A percentile compares a stretch with the other conserved stretches of the same genome.
Conservation (phyloP, 2,797 vertebrate genomes). For the Limosa lapponica region DNA sequence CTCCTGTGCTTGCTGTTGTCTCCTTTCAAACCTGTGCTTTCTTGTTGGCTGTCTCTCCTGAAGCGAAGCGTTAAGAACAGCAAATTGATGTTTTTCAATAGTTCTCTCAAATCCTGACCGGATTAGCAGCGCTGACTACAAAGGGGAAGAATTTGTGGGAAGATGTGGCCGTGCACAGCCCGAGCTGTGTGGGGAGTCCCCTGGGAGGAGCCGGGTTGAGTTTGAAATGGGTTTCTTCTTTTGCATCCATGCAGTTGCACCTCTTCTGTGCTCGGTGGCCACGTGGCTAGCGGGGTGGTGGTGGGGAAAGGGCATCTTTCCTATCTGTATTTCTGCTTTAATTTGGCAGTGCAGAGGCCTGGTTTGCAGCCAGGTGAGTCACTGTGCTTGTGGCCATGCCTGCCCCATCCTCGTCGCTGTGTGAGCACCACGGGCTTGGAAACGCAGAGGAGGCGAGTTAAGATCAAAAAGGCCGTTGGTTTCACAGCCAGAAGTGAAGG, state of each 20-base stretch:
- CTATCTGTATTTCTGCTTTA: constrained; percentile 2
- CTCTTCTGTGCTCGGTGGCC: background rate
- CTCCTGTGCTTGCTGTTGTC: background rate
- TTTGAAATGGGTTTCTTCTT: background rate
- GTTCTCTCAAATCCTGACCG: background rate
- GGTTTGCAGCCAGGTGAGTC: constrained; percentile 12
- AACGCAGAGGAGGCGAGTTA: background rate
- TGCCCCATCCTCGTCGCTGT: accelerated
- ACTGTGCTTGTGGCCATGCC: background rate
- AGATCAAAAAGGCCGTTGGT: background rate
- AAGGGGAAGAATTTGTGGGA: background rate
- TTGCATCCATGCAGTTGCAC: background rate
- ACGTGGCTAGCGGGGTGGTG: background rate
- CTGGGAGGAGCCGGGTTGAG: background rate
- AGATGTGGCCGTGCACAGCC: background rate
- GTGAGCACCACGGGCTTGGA: background rate
- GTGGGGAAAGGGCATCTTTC: background rate
- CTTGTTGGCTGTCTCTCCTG: background rate
- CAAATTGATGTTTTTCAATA: background rate
- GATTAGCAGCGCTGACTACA: background rate
- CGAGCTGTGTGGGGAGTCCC: background rate
- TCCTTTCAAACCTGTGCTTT: background rate
- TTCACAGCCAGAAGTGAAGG: background rate
- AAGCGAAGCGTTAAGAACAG: background rate
- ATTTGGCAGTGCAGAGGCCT: background rate